Evolutionary conservation across 2,888 invertebrate species (phyloP).

Genomic region (Ariolimax columbianus): DNA sequence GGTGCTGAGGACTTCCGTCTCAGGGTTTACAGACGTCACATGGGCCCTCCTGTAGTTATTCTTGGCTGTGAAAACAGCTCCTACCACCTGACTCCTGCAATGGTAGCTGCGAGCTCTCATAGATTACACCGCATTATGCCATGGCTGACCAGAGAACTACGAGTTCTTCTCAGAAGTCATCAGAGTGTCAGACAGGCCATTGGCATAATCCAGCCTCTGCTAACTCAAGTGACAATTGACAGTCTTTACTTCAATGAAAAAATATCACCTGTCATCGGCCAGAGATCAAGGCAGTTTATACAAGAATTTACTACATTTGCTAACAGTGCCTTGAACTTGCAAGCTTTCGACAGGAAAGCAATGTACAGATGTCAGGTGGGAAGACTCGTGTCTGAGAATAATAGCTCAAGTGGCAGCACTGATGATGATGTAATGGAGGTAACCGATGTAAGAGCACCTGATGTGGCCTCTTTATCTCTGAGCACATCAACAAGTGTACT

Average conservation of each 20-base stretch:
- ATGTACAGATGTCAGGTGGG: slow-evolving; percentile 66
- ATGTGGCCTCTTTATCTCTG: not conserved
- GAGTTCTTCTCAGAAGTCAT: slow-evolving; percentile 83
- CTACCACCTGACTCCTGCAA: slow-evolving; percentile 51
- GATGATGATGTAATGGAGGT: slow-evolving; percentile 67
- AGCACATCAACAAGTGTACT: slow-evolving; percentile 20
- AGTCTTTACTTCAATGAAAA: slow-evolving; percentile 85
- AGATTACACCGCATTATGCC: slow-evolving; percentile 87
- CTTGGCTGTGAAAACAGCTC: slow-evolving; percentile 49
- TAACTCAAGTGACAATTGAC: slow-evolving; percentile 66
- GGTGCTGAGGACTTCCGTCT: slow-evolving; percentile 49
- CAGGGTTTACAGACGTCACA: slow-evolving; percentile 33
- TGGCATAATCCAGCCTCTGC: slow-evolving; percentile 49
- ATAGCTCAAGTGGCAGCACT: slow-evolving; percentile 32
- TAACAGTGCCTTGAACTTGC: slow-evolving; percentile 90
- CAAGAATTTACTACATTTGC: slow-evolving; percentile 93
- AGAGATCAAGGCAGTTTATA: slow-evolving; percentile 89
- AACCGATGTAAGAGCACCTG: slow-evolving; percentile 53
- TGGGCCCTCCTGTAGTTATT: slow-evolving; percentile 45
- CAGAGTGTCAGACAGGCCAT: slow-evolving; percentile 58
- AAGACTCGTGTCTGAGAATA: not conserved
- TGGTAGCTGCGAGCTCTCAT: slow-evolving; percentile 49
- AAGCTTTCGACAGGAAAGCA: slow-evolving; percentile 82
- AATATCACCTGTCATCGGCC: slow-evolving; percentile 85
- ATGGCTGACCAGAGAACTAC: slow-evolving; percentile 92